phyloP scores from a whole-genome alignment of 2,113 vertebrate species.

The Epinephelus cyanopodus region DNA sequence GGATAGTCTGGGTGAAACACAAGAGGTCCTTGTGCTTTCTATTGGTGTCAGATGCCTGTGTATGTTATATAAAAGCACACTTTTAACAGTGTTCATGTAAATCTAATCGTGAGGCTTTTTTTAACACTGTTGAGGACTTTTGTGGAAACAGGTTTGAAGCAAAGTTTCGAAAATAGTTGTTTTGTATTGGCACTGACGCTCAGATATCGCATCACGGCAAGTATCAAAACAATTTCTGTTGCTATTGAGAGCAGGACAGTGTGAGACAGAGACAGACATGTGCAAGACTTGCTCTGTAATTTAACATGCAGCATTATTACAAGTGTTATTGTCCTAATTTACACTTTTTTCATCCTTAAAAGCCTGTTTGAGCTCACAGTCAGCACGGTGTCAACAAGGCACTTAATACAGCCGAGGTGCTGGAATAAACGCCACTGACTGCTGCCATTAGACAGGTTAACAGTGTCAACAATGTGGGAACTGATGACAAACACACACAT shows the following conservation, averaged over 20 bases:
- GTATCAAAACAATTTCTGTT: background rate
- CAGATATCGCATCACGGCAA: no score
- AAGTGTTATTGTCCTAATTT: constrained; percentile 7
- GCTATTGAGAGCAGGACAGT: background rate
- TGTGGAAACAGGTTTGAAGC: background rate
- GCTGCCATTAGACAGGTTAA: constrained; percentile 18
- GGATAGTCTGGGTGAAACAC: constrained; percentile 12
- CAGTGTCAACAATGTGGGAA: constrained; percentile 14
- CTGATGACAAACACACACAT: background rate
- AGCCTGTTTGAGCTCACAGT: constrained; percentile 14
- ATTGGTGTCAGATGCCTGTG: constrained; percentile 12
- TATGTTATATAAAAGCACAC: constrained; percentile 35
- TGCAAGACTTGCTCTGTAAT: background rate
- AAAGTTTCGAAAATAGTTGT: background rate
- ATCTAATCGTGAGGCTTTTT: constrained; percentile 1
- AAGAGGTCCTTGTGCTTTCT: constrained; percentile 18
- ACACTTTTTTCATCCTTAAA: constrained; percentile 8
- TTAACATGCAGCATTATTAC: background rate
- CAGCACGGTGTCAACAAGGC: constrained; percentile 40
- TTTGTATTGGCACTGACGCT: background rate
- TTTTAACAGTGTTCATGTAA: constrained; percentile 3
- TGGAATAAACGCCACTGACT: constrained; percentile 2
- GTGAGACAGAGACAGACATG: background rate
- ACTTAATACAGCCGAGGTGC: constrained; percentile 17
- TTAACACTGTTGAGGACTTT: background rate